These are phyloP conservation scores for Chaetura pelagica DNA, from an alignment of 2,113 vertebrate genomes.

Conservation along the genomic window DNA sequence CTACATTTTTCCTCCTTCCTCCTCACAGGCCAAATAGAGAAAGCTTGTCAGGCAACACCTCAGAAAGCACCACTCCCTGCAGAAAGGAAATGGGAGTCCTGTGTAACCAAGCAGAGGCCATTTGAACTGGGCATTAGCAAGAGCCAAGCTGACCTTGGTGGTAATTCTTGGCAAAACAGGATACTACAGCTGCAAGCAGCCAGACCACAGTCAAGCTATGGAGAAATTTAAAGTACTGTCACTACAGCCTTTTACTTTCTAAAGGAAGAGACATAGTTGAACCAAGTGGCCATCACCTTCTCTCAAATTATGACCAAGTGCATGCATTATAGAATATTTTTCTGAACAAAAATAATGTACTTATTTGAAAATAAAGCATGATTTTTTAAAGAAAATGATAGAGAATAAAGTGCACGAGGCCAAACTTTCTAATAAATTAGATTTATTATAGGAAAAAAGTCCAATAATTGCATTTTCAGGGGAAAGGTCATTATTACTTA, in stretches of 20 bases:
- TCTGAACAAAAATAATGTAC: constrained; percentile 61
- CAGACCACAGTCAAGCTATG: rapidly evolving
- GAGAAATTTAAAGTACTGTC: background rate
- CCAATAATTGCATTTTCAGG: constrained; percentile 74
- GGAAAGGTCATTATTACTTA: constrained; percentile 66
- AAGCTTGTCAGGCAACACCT: background rate
- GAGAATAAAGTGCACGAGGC: constrained; percentile 74
- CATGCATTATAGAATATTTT: background rate
- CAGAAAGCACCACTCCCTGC: background rate
- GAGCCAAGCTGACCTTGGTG: background rate
- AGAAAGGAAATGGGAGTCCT: background rate
- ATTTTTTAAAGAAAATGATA: constrained; percentile 67
- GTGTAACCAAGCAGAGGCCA: background rate
- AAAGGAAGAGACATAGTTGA: background rate
- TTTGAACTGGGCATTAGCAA: background rate
- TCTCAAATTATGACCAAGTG: background rate
- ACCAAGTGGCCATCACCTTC: background rate
- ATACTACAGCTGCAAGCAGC: background rate
- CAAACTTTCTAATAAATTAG: constrained; percentile 77
- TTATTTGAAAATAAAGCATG: constrained; percentile 75
- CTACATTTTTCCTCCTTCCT: background rate
- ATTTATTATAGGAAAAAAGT: constrained; percentile 77
- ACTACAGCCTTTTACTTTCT: background rate
- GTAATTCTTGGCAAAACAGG: background rate
- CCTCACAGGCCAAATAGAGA: background rate